These are phyloP conservation scores for Takifugu ocellatus DNA, from an alignment of 2,797 vertebrate species.

Conservation along the genomic window DNA sequence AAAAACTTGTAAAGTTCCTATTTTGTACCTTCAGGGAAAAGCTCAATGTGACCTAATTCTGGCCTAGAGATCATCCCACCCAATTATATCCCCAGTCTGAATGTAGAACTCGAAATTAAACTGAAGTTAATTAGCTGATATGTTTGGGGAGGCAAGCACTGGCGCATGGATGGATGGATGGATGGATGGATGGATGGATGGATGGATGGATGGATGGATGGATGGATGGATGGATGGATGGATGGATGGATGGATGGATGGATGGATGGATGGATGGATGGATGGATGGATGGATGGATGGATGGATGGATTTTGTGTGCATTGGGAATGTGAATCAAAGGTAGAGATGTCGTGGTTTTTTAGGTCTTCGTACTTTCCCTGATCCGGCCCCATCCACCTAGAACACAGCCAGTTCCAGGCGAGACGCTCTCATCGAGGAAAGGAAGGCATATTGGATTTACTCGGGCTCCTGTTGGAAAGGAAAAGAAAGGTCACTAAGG, in stretches of 20 bases:
- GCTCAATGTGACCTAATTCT: not conserved
- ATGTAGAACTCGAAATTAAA: too few relatives aligned
- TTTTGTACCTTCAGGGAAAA: not conserved
- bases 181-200: not conserved
- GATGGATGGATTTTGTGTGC: not conserved
- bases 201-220: too few relatives aligned
- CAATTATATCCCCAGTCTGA: too few relatives aligned
- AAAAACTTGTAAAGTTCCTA: not conserved
- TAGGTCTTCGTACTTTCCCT: constrained; percentile 76
- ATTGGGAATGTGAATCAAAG: too few relatives aligned
- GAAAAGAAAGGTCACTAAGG: not conserved
- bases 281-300: too few relatives aligned
- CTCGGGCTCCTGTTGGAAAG: constrained; percentile 62
- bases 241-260: too few relatives aligned
- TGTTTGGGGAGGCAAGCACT: too few relatives aligned
- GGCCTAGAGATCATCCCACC: too few relatives aligned
- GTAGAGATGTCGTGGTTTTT: too few relatives aligned
- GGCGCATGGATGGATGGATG: too few relatives aligned
- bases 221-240: not conserved
- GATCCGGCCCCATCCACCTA: constrained; percentile 82
- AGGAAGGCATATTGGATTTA: constrained; percentile 83
- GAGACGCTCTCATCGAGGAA: constrained; percentile 73
- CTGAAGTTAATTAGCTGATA: too few relatives aligned
- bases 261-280: too few relatives aligned
- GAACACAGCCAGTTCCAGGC: constrained; percentile 74